A percentile compares a stretch with the other conserved stretches of the same genome.
Conservation (phyloP, 2,888 invertebrate genomes). For the Noctua janthina region DNA sequence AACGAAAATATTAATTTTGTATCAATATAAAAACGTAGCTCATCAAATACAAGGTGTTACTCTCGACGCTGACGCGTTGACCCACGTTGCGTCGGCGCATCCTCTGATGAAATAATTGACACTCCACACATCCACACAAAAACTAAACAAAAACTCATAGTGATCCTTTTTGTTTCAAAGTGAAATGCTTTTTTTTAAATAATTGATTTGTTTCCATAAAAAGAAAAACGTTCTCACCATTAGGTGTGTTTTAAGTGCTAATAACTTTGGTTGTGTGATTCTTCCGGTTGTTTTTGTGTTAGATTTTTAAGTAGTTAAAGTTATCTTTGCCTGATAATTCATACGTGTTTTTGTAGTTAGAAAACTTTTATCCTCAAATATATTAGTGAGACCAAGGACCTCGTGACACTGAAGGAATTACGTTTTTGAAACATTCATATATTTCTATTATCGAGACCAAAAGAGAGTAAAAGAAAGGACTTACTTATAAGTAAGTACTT, state of each 20-base stretch:
- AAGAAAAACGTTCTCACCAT: constrained; percentile 75
- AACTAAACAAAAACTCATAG: constrained; percentile 75
- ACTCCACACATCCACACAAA: constrained; percentile 74
- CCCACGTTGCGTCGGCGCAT: constrained; percentile 76
- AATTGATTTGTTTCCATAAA: constrained; percentile 73
- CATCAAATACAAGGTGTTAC: constrained; percentile 58
- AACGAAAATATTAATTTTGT: constrained; percentile 12
- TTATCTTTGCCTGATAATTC: constrained; percentile 17
- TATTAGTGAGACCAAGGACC: neutral
- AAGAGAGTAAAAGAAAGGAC: neutral
- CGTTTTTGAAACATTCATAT: neutral
- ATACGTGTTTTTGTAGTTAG: neutral
- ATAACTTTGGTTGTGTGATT: constrained; percentile 47
- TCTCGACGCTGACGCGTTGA: constrained; percentile 56
- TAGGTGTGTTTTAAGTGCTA: constrained; percentile 51
- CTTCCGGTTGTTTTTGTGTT: constrained; percentile 47
- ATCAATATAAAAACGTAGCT: constrained; percentile 26
- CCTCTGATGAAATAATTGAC: constrained; percentile 87
- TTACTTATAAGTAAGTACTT: no score
- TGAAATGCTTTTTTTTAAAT: constrained; percentile 63
- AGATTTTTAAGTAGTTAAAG: neutral
- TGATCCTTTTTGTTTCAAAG: constrained; percentile 69
- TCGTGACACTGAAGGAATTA: neutral
- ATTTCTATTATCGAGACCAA: neutral
- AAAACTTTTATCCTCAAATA: neutral